Conservation (phyloP, 1,140 invertebrate species). For the Drosophila cardini region DNA sequence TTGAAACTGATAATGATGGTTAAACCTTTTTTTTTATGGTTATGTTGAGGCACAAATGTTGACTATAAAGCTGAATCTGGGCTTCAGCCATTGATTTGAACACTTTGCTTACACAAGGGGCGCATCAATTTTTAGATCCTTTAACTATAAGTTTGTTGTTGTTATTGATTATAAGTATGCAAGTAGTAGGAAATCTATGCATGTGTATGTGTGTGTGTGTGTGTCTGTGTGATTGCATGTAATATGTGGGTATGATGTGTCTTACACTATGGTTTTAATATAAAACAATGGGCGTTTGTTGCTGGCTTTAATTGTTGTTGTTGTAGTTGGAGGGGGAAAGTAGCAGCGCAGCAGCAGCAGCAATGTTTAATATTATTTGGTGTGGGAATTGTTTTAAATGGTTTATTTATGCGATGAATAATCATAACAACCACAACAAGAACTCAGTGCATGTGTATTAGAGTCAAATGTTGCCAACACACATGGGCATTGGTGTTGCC, state of each 20-base stretch:
- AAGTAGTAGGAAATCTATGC: constrained; percentile 17
- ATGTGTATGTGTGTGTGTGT: constrained; percentile 11
- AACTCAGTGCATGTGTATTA: not conserved
- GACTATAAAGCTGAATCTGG: not conserved
- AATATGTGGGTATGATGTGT: constrained; percentile 23
- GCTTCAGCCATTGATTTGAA: not conserved
- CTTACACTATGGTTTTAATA: constrained; percentile 77
- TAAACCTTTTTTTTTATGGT: not conserved
- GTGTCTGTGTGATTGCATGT: constrained; percentile 1
- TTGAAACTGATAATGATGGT: not conserved
- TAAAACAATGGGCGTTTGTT: constrained; percentile 69
- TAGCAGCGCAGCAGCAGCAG: constrained; percentile 10
- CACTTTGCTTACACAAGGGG: constrained; percentile 24
- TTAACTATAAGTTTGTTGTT: constrained; percentile 4
- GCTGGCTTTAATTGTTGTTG: constrained; percentile 26
- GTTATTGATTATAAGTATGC: constrained; percentile 13
- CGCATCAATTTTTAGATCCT: not conserved
- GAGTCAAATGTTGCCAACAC: not conserved
- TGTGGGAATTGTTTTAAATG: constrained; percentile 1
- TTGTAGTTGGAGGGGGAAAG: constrained; percentile 17
- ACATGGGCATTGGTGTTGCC: not conserved
- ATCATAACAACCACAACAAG: constrained; percentile 23
- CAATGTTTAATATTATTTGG: not conserved
- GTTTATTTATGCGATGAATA: constrained; percentile 5
- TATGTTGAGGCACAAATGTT: not conserved